phyloP scores from a whole-genome alignment of 2,888 invertebrate genomes.

The Lutraria lutraria region DNA sequence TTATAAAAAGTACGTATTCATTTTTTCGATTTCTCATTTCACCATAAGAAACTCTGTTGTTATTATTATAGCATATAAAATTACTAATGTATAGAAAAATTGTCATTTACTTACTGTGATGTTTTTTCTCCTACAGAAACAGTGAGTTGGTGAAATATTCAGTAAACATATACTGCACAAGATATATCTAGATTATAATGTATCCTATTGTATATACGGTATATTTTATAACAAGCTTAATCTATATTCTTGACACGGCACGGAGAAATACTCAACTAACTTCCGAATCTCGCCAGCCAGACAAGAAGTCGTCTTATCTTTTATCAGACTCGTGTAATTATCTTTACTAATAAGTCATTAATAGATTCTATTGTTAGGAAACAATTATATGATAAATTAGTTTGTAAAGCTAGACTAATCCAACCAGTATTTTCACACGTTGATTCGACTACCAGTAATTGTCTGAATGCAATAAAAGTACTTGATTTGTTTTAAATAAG shows the following conservation, averaged over 20 bases:
- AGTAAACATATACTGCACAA: too few relatives aligned
- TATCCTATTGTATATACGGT: background rate
- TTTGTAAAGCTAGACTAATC: background rate
- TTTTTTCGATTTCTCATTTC: too few relatives aligned
- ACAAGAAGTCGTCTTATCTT: background rate
- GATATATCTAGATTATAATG: background rate
- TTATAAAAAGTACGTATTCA: too few relatives aligned
- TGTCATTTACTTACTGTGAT: too few relatives aligned
- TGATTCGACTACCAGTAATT: conserved; percentile 5
- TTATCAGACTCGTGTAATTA: background rate
- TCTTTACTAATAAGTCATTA: background rate
- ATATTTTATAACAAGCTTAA: background rate
- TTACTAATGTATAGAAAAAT: too few relatives aligned
- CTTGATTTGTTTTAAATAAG: background rate
- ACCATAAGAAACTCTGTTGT: too few relatives aligned
- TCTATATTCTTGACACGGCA: background rate
- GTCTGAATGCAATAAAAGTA: background rate
- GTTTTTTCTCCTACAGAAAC: too few relatives aligned
- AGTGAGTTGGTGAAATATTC: too few relatives aligned
- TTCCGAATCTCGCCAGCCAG: background rate
- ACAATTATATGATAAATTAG: background rate
- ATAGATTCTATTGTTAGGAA: background rate
- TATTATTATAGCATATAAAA: too few relatives aligned
- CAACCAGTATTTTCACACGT: background rate
- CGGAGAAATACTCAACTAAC: background rate